Conservation (phyloP, 2,888 invertebrate genomes). For the Ophion slaviceki region DNA sequence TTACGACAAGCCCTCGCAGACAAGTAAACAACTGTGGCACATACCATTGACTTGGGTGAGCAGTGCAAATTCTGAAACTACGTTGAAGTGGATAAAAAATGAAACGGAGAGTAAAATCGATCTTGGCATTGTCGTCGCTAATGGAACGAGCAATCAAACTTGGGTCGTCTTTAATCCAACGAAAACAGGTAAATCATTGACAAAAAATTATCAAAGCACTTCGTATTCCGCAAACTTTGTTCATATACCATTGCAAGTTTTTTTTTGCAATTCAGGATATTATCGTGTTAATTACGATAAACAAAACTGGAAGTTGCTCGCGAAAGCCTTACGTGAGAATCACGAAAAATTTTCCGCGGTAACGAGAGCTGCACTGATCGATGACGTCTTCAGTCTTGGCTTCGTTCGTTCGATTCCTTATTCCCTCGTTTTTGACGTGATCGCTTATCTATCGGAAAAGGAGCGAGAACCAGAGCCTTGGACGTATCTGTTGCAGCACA, state of each 20-base stretch:
- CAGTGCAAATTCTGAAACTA: slow-evolving; percentile 66
- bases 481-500: slow-evolving; percentile 83
- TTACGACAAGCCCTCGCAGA: slow-evolving; percentile 68
- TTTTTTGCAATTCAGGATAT: slow-evolving; percentile 77
- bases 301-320: slow-evolving; percentile 77
- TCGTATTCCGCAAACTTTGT: not conserved
- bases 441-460: slow-evolving; percentile 83
- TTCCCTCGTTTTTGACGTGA: slow-evolving; percentile 83
- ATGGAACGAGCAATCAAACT: slow-evolving; percentile 45
- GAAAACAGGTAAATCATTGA: slow-evolving; percentile 71
- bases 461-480: slow-evolving; percentile 85
- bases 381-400: slow-evolving; percentile 84
- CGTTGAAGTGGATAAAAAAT: slow-evolving; percentile 73
- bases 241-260: not conserved
- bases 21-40: slow-evolving; percentile 73
- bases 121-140: slow-evolving; percentile 53
- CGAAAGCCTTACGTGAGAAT: slow-evolving; percentile 72
- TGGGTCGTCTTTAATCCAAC: slow-evolving; percentile 79
- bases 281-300: slow-evolving; percentile 80
- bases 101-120: slow-evolving; percentile 67
- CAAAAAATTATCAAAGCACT: not conserved
- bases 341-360: slow-evolving; percentile 82
- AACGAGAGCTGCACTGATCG: slow-evolving; percentile 85
- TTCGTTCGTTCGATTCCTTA: slow-evolving; percentile 82
- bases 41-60: slow-evolving; percentile 75